Evolutionary conservation across 2,888 invertebrate species (phyloP).

Genomic region (Phorcus lineatus): DNA sequence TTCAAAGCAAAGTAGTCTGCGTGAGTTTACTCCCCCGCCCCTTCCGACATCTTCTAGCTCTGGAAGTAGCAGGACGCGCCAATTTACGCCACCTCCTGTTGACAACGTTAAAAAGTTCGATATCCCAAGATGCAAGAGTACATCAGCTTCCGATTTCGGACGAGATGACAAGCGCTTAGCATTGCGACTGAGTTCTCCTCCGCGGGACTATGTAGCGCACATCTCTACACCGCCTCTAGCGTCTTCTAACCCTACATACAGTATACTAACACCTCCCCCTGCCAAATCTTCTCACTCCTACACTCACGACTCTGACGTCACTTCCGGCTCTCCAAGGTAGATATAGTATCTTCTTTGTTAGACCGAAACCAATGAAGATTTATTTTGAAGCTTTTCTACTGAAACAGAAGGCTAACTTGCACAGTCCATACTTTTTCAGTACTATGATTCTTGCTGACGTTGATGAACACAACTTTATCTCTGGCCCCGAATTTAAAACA

Average conservation of each 20-base stretch:
- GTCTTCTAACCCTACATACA: neutral
- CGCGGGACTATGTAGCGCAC: slow-evolving; percentile 10
- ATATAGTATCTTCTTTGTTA: neutral
- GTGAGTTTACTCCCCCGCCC: slow-evolving; percentile 1
- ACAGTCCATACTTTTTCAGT: too few species aligned
- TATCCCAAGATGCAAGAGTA: slow-evolving; percentile 14
- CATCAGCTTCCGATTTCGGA: slow-evolving; percentile 4
- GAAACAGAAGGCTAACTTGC: too few species aligned
- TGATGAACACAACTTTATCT: too few species aligned
- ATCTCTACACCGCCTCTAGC: slow-evolving; percentile 15
- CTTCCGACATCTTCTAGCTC: neutral
- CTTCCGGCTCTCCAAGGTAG: slow-evolving; percentile 12
- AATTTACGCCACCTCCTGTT: slow-evolving; percentile 13
- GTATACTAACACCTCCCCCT: slow-evolving; percentile 14
- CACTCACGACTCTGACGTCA: neutral
- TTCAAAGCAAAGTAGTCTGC: neutral
- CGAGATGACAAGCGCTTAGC: slow-evolving; percentile 3
- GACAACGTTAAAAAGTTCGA: slow-evolving; percentile 6
- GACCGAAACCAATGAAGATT: neutral
- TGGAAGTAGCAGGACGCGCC: neutral
- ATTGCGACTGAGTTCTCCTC: slow-evolving; percentile 7
- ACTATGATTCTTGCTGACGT: too few species aligned
- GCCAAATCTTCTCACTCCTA: neutral
- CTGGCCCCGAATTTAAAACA: too few species aligned
- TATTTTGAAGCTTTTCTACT: too few species aligned